phyloP scores from a whole-genome alignment of 2,797 vertebrate species.

The Neomorphus geoffroyi region DNA sequence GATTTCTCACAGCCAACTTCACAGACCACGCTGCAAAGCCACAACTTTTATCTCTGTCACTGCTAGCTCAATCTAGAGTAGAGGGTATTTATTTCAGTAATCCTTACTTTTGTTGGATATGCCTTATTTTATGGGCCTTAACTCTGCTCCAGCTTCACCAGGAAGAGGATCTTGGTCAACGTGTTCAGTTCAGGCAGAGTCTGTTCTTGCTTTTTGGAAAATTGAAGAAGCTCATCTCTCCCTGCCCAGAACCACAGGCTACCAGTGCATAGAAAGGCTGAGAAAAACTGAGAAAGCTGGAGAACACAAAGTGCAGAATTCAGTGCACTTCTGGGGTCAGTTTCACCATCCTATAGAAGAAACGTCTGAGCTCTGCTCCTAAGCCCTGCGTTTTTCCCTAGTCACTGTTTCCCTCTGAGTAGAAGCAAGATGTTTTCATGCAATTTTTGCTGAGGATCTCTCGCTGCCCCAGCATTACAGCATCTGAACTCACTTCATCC shows the following conservation, averaged over 20 bases:
- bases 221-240: not conserved
- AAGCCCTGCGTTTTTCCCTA: not conserved
- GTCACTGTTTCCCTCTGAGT: not conserved
- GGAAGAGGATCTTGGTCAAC: not conserved
- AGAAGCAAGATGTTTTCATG: not conserved
- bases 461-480: not conserved
- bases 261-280: not conserved
- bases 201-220: not conserved
- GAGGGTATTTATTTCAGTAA: not conserved
- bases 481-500: not conserved
- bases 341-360: not conserved
- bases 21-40: not conserved
- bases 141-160: not conserved
- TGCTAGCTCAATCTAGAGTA: not conserved
- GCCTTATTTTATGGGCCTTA: not conserved
- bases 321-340: not conserved
- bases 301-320: not conserved
- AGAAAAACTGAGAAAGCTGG: not conserved
- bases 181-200: not conserved
- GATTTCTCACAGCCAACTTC: not conserved
- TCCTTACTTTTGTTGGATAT: not conserved
- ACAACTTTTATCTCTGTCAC: not conserved
- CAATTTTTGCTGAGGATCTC: not conserved
- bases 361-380: not conserved
- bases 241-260: not conserved